Base-by-base conservation (phyloP, 2,888 invertebrate genomes). In the Pseudococcus jackbeardsleyi region DNA sequence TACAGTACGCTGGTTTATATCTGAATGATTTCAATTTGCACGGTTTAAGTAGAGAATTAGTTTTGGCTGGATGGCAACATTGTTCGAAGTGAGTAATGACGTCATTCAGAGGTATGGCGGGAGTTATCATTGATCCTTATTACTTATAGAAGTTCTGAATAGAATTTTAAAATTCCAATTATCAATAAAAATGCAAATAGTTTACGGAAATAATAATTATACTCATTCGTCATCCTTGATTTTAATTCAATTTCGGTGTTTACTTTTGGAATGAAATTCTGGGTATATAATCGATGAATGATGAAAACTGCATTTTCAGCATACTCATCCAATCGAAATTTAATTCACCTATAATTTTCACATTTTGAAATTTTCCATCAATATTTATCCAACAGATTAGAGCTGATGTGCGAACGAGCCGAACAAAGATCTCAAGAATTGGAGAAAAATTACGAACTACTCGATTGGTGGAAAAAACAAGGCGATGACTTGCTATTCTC, bases 401-500 rank as follows among this genome's bases (percentile, higher is more conserved):
- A 96, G 91, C 93, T 96, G 89, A 94, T 96, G 93, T 96, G 95
- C 90, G 96, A 96, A 90, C 94, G 95, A 89, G 96, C 96, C 0
- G 97, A 96, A 91, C 94, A 94, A 90, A 93, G 96, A 89, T 95
- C 96, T 59, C 93, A 94, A 88, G 95, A 96, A 89, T 92, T 98
- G 89, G 96, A 96, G 91, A 94, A 95, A 90, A 96, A 95, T 59
- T 93, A 96, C 90, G 93, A 94, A 87, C 92, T 96, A 26, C 92
- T 96, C 19, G 97, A 97, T 91, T 94, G 95, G 50, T 97, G 97
- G 96, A 96, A 97, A 91, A 94, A 95, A 89, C 94, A 95, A 90
- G 96, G 97, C 0, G 97, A 98, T 91, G 96, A 96, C 90, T 92
- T 98, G 6, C 92, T 98, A 0, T 97, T 97, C 91, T 97, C 97